These are phyloP conservation scores for Felis catus DNA, from an alignment of 2,113 vertebrate species.

Conservation along the genomic window DNA sequence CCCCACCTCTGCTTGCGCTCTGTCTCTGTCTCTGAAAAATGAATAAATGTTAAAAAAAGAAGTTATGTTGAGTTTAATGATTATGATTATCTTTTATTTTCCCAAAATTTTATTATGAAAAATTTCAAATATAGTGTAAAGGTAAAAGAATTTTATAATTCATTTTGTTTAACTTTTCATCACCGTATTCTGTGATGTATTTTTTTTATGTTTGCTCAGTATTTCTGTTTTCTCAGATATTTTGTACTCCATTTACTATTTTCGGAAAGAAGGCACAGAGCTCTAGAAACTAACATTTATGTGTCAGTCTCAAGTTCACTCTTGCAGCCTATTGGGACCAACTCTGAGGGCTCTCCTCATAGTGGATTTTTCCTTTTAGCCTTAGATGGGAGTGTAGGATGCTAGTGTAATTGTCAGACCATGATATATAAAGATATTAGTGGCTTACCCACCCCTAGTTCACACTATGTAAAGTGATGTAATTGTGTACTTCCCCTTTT, in stretches of 20 bases:
- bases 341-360: not conserved
- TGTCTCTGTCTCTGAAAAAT: too few species aligned
- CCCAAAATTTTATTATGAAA: constrained; percentile 17
- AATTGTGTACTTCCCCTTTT: constrained; percentile 1
- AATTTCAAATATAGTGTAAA: not conserved
- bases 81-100: not conserved
- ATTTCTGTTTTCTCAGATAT: constrained; percentile 1
- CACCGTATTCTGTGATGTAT: not conserved
- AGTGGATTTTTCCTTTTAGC: not conserved
- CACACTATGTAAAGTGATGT: not conserved
- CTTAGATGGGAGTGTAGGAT: not conserved
- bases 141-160: not conserved
- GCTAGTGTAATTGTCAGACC: not conserved
- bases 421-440: not conserved
- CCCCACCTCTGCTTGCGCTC: too few species aligned
- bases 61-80: constrained; percentile 11
- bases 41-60: too few species aligned
- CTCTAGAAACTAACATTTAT: not conserved
- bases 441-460: not conserved
- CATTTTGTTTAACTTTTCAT: not conserved
- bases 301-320: not conserved
- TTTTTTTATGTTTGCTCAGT: not conserved
- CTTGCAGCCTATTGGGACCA: not conserved
- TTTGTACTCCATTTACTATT: not conserved
- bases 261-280: not conserved